These are phyloP conservation scores for Diadegma fenestrale DNA, from an alignment of 2,888 invertebrate genomes.

Conservation along the genomic window DNA sequence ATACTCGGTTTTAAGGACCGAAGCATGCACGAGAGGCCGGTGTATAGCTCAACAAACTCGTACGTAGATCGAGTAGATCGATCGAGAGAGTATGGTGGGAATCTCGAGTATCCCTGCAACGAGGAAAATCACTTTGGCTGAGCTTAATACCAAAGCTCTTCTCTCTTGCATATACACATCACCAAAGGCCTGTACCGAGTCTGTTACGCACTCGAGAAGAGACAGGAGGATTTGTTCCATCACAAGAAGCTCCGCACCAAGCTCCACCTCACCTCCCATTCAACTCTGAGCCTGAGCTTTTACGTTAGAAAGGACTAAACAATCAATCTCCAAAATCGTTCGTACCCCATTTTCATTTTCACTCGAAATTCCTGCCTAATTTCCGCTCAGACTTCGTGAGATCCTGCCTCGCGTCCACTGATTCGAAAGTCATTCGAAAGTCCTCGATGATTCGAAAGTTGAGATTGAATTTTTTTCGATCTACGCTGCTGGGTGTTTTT, in stretches of 20 bases:
- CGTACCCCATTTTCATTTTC: background rate
- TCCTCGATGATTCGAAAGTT: background rate
- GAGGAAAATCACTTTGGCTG: slow-evolving; percentile 80
- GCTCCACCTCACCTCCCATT: slow-evolving; percentile 11
- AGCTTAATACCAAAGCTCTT: slow-evolving; percentile 66
- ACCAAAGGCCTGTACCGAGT: slow-evolving; percentile 65
- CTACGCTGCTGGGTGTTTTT: background rate
- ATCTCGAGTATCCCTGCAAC: slow-evolving; percentile 78
- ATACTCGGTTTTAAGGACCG: slow-evolving; percentile 29
- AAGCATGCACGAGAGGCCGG: slow-evolving; percentile 58
- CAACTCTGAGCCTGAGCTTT: slow-evolving; percentile 12
- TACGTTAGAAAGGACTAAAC: slow-evolving; percentile 23
- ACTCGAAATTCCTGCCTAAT: background rate
- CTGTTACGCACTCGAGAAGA: slow-evolving; percentile 57
- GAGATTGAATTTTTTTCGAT: slow-evolving; percentile 18
- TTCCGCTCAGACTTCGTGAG: background rate
- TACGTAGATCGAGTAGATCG: slow-evolving; percentile 69
- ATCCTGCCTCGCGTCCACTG: background rate
- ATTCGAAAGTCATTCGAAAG: too few species aligned
- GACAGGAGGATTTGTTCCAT: slow-evolving; percentile 51
- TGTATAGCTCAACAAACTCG: slow-evolving; percentile 62
- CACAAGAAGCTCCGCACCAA: slow-evolving; percentile 42
- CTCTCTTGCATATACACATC: slow-evolving; percentile 46
- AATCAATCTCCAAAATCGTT: slow-evolving; percentile 19
- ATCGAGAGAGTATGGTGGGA: slow-evolving; percentile 71